Evolutionary conservation across 2,797 vertebrate genomes (phyloP).

Genomic region (Sebastes melanostomus): DNA sequence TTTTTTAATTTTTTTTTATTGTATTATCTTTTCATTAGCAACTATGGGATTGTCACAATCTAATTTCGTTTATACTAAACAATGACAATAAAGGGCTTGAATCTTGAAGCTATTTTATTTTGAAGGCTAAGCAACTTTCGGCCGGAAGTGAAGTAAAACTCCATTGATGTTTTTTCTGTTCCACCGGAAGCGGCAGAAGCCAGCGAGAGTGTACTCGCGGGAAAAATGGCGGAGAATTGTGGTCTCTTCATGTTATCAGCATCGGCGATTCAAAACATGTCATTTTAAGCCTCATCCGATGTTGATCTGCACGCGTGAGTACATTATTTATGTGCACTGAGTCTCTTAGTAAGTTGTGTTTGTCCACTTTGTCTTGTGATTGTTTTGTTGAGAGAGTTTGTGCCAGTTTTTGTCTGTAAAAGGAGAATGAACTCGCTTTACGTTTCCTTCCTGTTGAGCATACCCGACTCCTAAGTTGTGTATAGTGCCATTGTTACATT

Average conservation of each 20-base stretch:
- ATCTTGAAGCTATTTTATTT: background rate
- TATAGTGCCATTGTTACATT: background rate
- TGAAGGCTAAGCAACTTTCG: background rate
- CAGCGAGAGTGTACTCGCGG: slow-evolving; percentile 45
- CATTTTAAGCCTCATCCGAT: background rate
- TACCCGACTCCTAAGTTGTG: background rate
- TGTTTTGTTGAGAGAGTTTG: background rate
- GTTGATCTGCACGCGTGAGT: slow-evolving; percentile 33
- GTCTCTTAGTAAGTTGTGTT: background rate
- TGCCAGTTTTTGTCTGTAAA: background rate
- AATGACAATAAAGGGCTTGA: too few relatives aligned
- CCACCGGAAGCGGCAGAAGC: slow-evolving; percentile 16
- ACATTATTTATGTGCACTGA: background rate
- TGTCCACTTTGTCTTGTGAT: background rate
- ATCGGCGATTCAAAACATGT: slow-evolving; percentile 7
- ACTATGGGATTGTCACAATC: too few relatives aligned
- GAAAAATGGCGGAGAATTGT: slow-evolving; percentile 75
- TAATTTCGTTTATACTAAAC: too few relatives aligned
- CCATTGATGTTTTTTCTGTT: background rate
- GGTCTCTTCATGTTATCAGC: background rate
- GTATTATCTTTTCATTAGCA: too few relatives aligned
- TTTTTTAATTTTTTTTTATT: too few relatives aligned
- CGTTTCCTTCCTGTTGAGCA: slow-evolving; percentile 17
- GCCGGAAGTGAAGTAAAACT: background rate
- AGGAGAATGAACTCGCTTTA: background rate